These are phyloP conservation scores for Drosophila chauvacae DNA, from an alignment of 1,140 invertebrate genomes.

Conservation along the genomic window DNA sequence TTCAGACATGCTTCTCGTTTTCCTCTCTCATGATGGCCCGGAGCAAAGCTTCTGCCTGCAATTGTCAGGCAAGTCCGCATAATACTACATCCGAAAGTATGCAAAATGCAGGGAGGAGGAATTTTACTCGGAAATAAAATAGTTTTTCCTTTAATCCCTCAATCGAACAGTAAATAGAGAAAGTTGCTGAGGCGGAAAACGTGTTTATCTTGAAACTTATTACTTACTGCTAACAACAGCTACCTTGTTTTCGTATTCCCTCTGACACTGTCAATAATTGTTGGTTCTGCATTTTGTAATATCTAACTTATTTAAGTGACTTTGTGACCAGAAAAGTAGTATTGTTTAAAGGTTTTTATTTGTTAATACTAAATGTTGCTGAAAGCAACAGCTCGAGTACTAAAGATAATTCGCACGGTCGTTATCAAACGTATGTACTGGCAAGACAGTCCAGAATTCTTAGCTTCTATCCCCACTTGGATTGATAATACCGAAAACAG, in stretches of 20 bases:
- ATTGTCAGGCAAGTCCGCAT: conserved; percentile 18
- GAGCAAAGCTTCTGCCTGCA: conserved; percentile 5
- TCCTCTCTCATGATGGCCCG: not conserved
- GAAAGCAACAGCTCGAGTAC: not conserved
- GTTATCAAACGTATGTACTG: not conserved
- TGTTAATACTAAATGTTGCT: not conserved
- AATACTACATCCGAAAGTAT: conserved; percentile 3
- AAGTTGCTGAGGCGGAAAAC: conserved; percentile 36
- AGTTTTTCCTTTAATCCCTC: conserved; percentile 41
- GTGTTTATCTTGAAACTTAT: conserved; percentile 3
- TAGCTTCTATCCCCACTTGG: not conserved
- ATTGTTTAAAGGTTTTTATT: too few relatives aligned
- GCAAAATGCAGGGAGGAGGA: not conserved
- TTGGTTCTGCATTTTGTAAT: not conserved
- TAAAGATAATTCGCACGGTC: not conserved
- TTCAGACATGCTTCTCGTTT: not conserved
- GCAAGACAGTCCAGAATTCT: too few relatives aligned
- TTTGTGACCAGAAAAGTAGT: not conserved
- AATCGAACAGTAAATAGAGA: conserved; percentile 56
- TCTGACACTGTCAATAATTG: not conserved
- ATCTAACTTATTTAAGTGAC: not conserved
- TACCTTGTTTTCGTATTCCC: not conserved
- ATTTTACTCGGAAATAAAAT: not conserved
- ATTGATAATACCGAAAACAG: not conserved
- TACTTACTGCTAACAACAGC: conserved; percentile 26